phyloP scores from a whole-genome alignment of 2,888 invertebrate species.

The Phragmatobia fuliginosa region DNA sequence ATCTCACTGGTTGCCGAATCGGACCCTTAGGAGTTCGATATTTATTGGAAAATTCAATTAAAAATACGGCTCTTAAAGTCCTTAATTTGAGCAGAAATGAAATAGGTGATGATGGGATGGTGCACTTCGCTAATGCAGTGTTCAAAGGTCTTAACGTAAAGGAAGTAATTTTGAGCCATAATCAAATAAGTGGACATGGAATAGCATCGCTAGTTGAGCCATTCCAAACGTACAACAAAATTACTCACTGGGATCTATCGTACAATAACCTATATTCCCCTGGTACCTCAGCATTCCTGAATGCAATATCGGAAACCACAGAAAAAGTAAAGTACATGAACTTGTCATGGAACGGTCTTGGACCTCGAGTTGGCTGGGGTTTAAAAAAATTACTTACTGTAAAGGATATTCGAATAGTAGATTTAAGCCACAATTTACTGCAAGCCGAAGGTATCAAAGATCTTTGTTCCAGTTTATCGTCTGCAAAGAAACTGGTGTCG shows the following conservation, averaged over 20 bases:
- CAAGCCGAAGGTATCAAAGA: slow-evolving; percentile 52
- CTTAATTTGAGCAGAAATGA: slow-evolving; percentile 67
- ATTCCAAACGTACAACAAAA: slow-evolving; percentile 63
- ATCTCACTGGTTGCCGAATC: slow-evolving; percentile 71
- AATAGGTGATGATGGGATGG: slow-evolving; percentile 62
- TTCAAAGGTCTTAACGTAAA: slow-evolving; percentile 58
- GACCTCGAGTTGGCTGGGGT: slow-evolving; percentile 56
- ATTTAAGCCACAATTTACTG: slow-evolving; percentile 69
- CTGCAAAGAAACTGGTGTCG: slow-evolving; percentile 60
- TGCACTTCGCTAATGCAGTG: slow-evolving; percentile 57
- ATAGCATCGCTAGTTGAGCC: slow-evolving; percentile 57
- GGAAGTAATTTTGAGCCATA: slow-evolving; percentile 65
- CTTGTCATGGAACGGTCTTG: slow-evolving; percentile 71
- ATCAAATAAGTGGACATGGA: slow-evolving; percentile 62
- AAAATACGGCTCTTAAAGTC: slow-evolving; percentile 55
- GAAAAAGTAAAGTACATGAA: slow-evolving; percentile 59
- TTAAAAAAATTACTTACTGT: slow-evolving; percentile 56
- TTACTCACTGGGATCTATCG: slow-evolving; percentile 67
- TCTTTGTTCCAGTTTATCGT: slow-evolving; percentile 48
- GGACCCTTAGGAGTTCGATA: slow-evolving; percentile 61
- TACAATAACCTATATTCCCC: slow-evolving; percentile 66
- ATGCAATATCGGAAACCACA: slow-evolving; percentile 57
- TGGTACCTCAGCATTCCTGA: slow-evolving; percentile 57
- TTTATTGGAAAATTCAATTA: slow-evolving; percentile 54
- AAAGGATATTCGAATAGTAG: slow-evolving; percentile 55